These are phyloP conservation scores for Cepaea nemoralis DNA, from an alignment of 1,140 invertebrate genomes.

Conservation along the genomic window DNA sequence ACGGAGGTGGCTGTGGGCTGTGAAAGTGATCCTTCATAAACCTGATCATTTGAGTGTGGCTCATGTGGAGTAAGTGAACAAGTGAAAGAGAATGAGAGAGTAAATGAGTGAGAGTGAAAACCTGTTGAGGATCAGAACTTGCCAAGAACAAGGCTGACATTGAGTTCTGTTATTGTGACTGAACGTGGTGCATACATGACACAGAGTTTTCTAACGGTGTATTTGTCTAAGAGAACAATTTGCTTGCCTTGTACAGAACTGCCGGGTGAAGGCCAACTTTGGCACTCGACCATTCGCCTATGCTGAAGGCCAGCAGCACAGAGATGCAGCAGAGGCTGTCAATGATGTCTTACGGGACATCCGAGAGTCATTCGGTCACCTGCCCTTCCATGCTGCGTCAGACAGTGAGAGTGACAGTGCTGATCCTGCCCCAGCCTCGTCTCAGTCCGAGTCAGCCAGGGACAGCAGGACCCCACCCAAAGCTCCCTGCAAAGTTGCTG, in stretches of 20 bases:
- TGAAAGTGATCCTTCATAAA: no score
- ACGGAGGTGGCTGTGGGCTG: no score
- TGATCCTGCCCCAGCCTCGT: conserved; percentile 37
- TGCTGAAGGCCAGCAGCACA: conserved; percentile 69
- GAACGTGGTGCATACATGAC: no score
- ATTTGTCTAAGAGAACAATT: no score
- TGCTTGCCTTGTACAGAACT: conserved; percentile 54
- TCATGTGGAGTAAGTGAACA: no score
- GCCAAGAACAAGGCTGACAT: no score
- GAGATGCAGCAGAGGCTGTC: conserved; percentile 65
- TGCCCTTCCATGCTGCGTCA: conserved; percentile 66
- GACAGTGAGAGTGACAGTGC: conserved; percentile 68
- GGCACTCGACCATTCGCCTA: conserved; percentile 69
- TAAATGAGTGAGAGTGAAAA: no score
- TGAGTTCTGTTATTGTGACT: no score
- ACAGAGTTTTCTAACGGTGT: no score
- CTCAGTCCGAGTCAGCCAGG: conserved; percentile 36
- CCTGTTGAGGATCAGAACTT: no score
- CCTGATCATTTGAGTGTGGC: no score
- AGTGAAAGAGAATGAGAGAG: no score
- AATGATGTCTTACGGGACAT: conserved; percentile 67
- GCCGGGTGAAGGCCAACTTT: conserved; percentile 71
- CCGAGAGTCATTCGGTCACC: conserved; percentile 64
- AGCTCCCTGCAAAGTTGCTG: conserved; percentile 60
- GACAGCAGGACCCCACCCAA: conserved; percentile 52